These are phyloP conservation scores for Anas acuta DNA, from an alignment of 2,797 vertebrate species.

Conservation along the genomic window DNA sequence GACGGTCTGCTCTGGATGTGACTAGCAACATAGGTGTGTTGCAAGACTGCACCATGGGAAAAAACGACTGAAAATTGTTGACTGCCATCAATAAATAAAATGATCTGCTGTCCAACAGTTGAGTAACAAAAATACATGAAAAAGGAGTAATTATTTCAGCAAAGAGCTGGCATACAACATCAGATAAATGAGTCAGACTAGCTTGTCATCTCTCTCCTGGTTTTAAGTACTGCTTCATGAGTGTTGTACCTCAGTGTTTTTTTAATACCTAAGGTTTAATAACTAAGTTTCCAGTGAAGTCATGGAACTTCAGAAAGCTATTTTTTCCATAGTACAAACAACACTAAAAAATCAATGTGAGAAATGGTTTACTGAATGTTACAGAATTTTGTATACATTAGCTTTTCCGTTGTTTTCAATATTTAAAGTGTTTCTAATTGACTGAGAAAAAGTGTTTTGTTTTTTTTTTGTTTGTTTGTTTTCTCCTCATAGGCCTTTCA, in stretches of 20 bases:
- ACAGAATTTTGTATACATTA: not conserved
- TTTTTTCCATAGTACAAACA: not conserved
- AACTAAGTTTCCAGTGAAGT: not conserved
- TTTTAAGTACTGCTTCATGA: not conserved
- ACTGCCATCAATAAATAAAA: not conserved
- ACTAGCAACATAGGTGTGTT: not conserved
- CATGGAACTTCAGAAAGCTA: not conserved
- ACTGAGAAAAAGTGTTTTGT: accelerated
- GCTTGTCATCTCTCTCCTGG: not conserved
- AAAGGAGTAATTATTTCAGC: not conserved
- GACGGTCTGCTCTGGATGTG: not conserved
- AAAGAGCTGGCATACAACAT: not conserved
- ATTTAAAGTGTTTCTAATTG: not conserved
- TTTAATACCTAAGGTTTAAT: not conserved
- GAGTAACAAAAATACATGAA: not conserved
- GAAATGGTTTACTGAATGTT: not conserved
- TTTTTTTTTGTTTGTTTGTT: too few species aligned
- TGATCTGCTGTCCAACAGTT: not conserved
- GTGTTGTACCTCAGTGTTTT: not conserved
- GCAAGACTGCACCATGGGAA: not conserved
- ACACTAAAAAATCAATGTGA: not conserved
- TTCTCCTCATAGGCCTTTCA: not conserved
- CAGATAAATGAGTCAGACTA: not conserved
- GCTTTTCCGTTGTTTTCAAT: not conserved
- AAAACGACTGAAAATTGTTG: not conserved